Percentiles rank a stretch among this genome's conserved stretches.
phyloP scores from a whole-genome alignment of 2,113 vertebrate genomes.

The Petaurus breviceps region DNA sequence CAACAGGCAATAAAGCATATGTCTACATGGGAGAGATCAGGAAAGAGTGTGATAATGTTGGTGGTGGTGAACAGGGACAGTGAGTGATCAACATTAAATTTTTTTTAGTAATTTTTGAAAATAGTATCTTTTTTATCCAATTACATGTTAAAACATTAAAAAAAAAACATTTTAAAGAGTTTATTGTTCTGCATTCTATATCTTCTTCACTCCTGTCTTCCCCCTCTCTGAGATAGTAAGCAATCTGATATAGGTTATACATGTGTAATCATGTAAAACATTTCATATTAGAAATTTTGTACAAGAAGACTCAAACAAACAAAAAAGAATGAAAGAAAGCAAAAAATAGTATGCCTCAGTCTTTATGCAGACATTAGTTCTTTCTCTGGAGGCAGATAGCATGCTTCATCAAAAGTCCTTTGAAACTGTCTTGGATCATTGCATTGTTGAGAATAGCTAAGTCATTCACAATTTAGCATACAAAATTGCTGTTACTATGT shows the following conservation, averaged over 20 bases:
- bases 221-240: neutral
- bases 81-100: neutral
- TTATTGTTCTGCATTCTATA: neutral
- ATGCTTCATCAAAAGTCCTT: neutral
- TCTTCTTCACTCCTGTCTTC: neutral
- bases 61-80: neutral
- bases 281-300: neutral
- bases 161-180: neutral
- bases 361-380: neutral
- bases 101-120: too few species aligned
- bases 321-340: neutral
- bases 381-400: neutral
- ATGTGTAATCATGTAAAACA: neutral
- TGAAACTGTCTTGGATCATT: neutral
- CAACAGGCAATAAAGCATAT: neutral
- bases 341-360: too few species aligned
- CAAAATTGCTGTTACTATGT: neutral
- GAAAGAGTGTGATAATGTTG: neutral
- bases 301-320: neutral
- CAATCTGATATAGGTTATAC: neutral
- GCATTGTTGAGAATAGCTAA: neutral
- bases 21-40: neutral
- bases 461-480: neutral
- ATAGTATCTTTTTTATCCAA: neutral
- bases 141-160: neutral